These are phyloP conservation scores for Catocala nupta DNA, from an alignment of 2,888 invertebrate genomes.

Conservation along the genomic window DNA sequence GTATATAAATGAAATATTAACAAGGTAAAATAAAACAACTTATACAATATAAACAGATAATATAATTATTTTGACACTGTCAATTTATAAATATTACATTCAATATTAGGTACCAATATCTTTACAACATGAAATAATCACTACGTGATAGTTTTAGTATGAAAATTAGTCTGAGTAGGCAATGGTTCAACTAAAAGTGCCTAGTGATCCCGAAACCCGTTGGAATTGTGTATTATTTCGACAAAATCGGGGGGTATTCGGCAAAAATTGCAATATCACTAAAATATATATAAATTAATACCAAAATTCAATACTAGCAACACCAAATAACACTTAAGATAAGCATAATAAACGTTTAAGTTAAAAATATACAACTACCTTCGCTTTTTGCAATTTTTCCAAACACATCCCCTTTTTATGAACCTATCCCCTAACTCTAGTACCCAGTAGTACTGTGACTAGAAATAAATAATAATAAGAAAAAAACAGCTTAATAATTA, in stretches of 20 bases:
- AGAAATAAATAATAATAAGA: constrained; percentile 68
- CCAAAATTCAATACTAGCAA: constrained; percentile 14
- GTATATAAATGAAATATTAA: not conserved
- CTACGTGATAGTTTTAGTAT: constrained; percentile 58
- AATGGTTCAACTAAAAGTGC: constrained; percentile 38
- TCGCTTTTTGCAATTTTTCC: constrained; percentile 16
- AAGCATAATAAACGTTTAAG: constrained; percentile 16
- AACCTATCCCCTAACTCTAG: constrained; percentile 62
- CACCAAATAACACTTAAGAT: constrained; percentile 15
- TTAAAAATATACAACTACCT: constrained; percentile 6
- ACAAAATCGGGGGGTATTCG: constrained; percentile 24
- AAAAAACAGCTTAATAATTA: constrained; percentile 50
- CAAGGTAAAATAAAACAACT: constrained; percentile 66
- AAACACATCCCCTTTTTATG: constrained; percentile 22
- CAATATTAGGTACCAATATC: constrained; percentile 68
- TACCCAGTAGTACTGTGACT: constrained; percentile 80
- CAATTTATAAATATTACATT: constrained; percentile 75
- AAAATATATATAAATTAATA: constrained; percentile 15
- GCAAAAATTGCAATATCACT: constrained; percentile 15
- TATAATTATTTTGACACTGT: constrained; percentile 85
- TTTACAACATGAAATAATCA: constrained; percentile 62
- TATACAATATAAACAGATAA: constrained; percentile 77
- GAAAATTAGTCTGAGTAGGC: constrained; percentile 45
- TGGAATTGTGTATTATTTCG: constrained; percentile 39
- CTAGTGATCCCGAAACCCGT: constrained; percentile 48